Base-by-base conservation (phyloP, 2,797 vertebrate species). In the Morelia viridis region DNA sequence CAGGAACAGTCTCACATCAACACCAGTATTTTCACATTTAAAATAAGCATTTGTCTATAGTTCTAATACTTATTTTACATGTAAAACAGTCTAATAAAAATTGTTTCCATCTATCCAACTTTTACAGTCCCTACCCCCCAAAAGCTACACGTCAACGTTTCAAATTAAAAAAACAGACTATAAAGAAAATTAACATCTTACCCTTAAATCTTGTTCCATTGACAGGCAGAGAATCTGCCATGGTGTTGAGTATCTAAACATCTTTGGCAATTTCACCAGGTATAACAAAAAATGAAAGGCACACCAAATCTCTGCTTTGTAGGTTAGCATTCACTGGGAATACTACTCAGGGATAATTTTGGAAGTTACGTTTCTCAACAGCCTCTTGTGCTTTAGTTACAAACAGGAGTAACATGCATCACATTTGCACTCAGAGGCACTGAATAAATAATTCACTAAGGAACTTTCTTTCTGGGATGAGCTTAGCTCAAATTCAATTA, bases 401-500 rank as follows among this genome's bases (percentile, higher is more conserved):
- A 96, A 76, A n/a, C 94, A 85, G 92, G 76, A 0, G 0, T 71
- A 91, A 93, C 86, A 92, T 92, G 61, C 91, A 96, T 94, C 94
- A 91, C 92, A 93, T 94, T 95, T 93, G 83, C 89, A 92, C 83
- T 87, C 90, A 0, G 35, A 84, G 92, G 87, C 94, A 96, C 95
- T 94, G 95, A 96, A 94, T 94, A 95, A 96, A 95, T 95, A 97
- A 96, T 93, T 95, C 94, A 94, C 1, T 93, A 96, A 97, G 96
- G 95, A 92, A 97, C 96, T 97, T 96, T 96, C 95, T 95, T 95
- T 89, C 96, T 90, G 89, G 93, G 95, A 97, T 97, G 95, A 96
- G 96, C 96, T 98, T 97, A 97, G 95, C 95, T 98, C 97, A 97
- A 97, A 97, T 96, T 97, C 97, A 97, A 97, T 97, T 97, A 97